Evolutionary conservation across 2,797 vertebrate species (phyloP), one percentile per base, ranked within the genome.

Genomic region (Mallotus villosus): DNA sequence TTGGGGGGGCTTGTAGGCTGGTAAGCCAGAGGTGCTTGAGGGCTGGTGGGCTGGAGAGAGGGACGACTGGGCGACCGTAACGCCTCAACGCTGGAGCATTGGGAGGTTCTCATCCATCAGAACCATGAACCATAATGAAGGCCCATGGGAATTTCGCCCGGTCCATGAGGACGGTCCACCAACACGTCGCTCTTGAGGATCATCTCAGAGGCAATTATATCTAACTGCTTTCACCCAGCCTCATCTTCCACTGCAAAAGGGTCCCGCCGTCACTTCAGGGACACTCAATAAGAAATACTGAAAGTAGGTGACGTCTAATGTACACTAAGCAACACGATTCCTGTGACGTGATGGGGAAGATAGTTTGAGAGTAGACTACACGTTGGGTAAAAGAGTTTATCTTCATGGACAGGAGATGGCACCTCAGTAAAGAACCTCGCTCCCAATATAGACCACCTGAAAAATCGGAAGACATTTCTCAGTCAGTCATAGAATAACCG

Each of bases 191-290:
- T 53, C 51, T 14, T 19, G 3, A 53, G 16, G 51, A 53, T 59
- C n/a, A 22, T 46, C 22, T 65, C 34, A n/a, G 11, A 57, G 34
- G 46, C 37, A 46, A 65, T 65, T 46, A 46, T 65, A 37, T 65
- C 5, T 14, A 9, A 46, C n/a, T 46, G 19, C 32, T 34, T 37
- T 63, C 32, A n/a, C 62, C 3, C 16, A n/a, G 32, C 4, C 60
- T 62, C 27, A 46, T 46, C 8, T 46, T 41, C 11, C 32, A 41
- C 37, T 41, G 9, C 37, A 2, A 41, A 41, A 12, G 37, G 9
- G 8, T 41, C 12, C 12, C 7, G 8, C 37, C 8, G 5, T 34
- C 5, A 34, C 37, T 41, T 41, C 37, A 41, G 37, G 37, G 8
- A 41, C 12, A 12, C 11, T 7, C 37, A 11, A 12, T 41, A 12